Evolutionary conservation across 2,797 vertebrate genomes (phyloP).

Genomic region (Paramormyrops hopkinsi): DNA sequence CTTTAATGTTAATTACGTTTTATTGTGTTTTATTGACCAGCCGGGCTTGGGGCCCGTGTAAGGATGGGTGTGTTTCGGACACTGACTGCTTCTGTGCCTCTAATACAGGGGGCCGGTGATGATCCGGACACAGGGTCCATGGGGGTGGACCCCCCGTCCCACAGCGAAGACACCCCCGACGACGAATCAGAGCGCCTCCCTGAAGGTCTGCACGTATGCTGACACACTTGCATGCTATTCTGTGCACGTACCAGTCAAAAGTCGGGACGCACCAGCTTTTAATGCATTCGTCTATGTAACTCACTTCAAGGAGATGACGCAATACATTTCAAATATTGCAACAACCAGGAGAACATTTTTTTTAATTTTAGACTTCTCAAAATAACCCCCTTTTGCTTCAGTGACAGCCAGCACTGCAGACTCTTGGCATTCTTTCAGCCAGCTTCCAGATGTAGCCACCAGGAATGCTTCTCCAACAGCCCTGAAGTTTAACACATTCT

Average conservation of each 20-base stretch:
- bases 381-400: not conserved
- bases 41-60: not conserved
- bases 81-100: not conserved
- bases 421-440: not conserved
- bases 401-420: not conserved
- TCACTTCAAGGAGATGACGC: not conserved
- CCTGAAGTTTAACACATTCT: not conserved
- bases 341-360: not conserved
- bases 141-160: not conserved
- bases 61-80: not conserved
- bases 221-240: not conserved
- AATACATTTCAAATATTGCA: not conserved
- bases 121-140: not conserved
- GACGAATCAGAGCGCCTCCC: conserved; percentile 65
- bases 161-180: not conserved
- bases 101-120: not conserved
- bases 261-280: not conserved
- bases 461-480: not conserved
- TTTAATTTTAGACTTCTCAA: not conserved
- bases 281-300: not conserved
- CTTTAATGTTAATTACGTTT: not conserved
- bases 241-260: not conserved
- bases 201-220: not conserved
- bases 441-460: not conserved
- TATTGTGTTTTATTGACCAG: not conserved